Evolutionary conservation across 2,797 vertebrate species (phyloP), one percentile per base, ranked within the genome.

Genomic region (Neosilurus hyrtlii): DNA sequence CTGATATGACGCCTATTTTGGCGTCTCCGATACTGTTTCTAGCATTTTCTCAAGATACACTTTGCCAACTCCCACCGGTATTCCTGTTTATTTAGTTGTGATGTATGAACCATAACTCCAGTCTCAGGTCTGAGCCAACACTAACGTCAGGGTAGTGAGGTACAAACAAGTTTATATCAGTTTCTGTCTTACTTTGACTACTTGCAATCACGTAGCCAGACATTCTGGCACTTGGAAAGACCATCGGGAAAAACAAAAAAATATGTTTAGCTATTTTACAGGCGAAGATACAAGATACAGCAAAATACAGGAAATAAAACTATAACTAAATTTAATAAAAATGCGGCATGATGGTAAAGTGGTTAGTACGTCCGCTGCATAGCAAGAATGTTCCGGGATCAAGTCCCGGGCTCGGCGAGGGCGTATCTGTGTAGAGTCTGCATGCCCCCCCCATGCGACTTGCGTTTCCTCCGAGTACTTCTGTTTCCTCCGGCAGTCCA

Each of bases 21-120:
- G 37, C 20, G 37, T n/a, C 67, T 22, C 37, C 20, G 35, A 70
- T n/a, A 24, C 68, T 15, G 68, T 51, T 71, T 51, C 67, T 49
- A 70, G 67, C 37, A 49, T 70, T 49, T 70, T 49, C 35, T 70
- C 67, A 70, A n/a, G 67, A 70, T 12, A 49, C 37, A n/a, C 20
- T 4, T 70, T 15, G 26, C 30, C 63, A 16, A 65, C 12, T 65
- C 63, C 63, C 63, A 24, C 0, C 18, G 35, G 18, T 30, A 9
- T 20, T 35, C 18, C 8, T n/a, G 37, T 70, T 70, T 49, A 68
- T 43, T 9, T 43, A 9, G 66, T 43, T 43, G 66, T 68, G 35
- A 70, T 43, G 35, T 70, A 37, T 14, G 67, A 70, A 70, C 18
- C 43, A n/a, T 22, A 70, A 49, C 37, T 30, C 37, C 66, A 43